A percentile compares a stretch with the other conserved stretches of the same genome.
Conservation (phyloP, 1,140 invertebrate genomes). For the Calycopis cecrops region DNA sequence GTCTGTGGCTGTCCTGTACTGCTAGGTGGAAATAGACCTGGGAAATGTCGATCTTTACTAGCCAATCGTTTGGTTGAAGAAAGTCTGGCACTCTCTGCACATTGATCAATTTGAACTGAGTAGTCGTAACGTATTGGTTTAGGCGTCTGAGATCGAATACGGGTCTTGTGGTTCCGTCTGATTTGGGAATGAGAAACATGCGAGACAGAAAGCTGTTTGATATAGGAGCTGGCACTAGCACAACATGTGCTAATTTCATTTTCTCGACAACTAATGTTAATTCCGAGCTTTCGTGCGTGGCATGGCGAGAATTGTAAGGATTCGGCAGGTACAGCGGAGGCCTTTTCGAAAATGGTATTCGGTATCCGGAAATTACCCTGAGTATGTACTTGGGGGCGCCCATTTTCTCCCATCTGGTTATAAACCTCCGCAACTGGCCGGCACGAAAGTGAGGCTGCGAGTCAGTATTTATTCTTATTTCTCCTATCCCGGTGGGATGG, state of each 20-base stretch:
- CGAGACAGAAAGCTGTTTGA: neutral
- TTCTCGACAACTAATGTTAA: neutral
- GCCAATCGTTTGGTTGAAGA: constrained; percentile 10
- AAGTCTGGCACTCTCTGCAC: neutral
- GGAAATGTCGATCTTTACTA: constrained; percentile 1
- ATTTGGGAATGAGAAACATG: constrained; percentile 7
- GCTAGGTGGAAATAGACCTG: constrained; percentile 1
- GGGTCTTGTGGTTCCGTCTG: neutral
- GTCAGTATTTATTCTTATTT: neutral
- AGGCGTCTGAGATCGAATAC: constrained; percentile 1
- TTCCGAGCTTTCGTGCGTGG: neutral
- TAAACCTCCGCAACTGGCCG: neutral
- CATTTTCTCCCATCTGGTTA: neutral
- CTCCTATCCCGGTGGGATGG: no score
- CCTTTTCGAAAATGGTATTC: neutral
- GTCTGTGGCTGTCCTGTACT: neutral
- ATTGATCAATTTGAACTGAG: neutral
- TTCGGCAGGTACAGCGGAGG: neutral
- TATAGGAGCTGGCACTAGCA: neutral
- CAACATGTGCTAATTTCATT: constrained; percentile 1
- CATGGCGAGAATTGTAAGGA: neutral
- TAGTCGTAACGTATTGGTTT: neutral
- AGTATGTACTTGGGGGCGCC: neutral
- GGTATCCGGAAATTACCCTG: neutral
- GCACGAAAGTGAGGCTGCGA: constrained; percentile 1